Base-by-base conservation (phyloP, 2,888 invertebrate genomes). In the Nymphalis polychloros region DNA sequence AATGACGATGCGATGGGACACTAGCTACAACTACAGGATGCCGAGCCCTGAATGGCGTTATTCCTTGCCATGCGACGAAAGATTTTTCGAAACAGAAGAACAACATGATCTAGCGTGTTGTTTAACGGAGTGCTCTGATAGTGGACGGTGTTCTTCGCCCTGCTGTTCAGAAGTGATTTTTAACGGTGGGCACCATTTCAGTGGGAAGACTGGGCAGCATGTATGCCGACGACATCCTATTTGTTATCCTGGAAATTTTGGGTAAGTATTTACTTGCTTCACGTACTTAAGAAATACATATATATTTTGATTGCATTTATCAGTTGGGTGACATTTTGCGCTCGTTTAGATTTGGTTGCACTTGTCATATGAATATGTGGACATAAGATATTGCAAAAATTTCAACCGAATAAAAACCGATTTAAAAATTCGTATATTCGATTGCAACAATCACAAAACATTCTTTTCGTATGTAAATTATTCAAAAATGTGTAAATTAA, bases 91-190 rank as follows among this genome's bases (percentile, higher is more conserved):
- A 49, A 81, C 84, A 16, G 88, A 88, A 46, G 85, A 82, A 1
- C 81, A 87, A 0, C 74, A 84, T 60, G 41, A 41, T 41, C 13
- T 41, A 13, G 86, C 88, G 6, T 89, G 83, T 71, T 88, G 85
- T 63, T 82, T 84, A 13, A 86, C 90, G 4, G 89, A 89, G 60
- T 90, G 88, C 63, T 78, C 86, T 8, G 93, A 92, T 70, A 91
- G 91, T 62, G 92, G 92, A 1, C 75, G 90, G 31, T 93, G 89
- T 72, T 91, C 92, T 7, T 92, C 92, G 0, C 90, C 93, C 0
- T 93, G 93, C 77, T 93, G 93, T 69, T 93, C 93, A 20, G 93
- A 93, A 73, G 91, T 91, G 75, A 93, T 93, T 75, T 93, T 93
- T 81, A 93, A 93, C 73, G 93, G 93, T 2, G 93, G 93, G 2